Evolutionary conservation across 1,140 invertebrate genomes (phyloP).

Genomic region (Cepaea nemoralis): DNA sequence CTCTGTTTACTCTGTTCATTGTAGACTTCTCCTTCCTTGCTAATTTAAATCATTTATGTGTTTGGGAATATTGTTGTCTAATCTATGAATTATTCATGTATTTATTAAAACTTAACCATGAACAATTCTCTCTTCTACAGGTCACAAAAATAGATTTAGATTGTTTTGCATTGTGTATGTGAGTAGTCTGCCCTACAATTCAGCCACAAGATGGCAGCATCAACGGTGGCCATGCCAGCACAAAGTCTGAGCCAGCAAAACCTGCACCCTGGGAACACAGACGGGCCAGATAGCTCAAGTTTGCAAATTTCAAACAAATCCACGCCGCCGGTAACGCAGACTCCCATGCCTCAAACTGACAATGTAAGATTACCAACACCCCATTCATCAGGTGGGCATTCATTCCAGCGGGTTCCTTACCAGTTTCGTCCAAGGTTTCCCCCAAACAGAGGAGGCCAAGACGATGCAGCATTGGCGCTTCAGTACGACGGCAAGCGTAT

Average conservation of each 20-base stretch:
- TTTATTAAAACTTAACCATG: no score
- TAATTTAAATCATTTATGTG: no score
- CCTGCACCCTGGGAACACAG: background rate
- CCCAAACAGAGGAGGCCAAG: constrained; percentile 30
- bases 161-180: background rate
- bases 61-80: no score
- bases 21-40: no score
- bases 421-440: constrained; percentile 44
- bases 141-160: background rate
- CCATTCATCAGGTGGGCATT: background rate
- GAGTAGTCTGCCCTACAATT: background rate
- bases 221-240: background rate
- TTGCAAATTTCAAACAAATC: background rate
- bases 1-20: no score
- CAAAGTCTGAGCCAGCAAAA: background rate
- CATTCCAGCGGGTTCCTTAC: constrained; percentile 22
- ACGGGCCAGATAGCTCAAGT: background rate
- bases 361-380: background rate
- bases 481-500: constrained; percentile 84
- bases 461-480: constrained; percentile 11
- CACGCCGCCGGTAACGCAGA: background rate
- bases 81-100: no score
- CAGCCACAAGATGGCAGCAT: background rate
- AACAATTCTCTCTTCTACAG: background rate
- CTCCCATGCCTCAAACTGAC: constrained; percentile 7